These are phyloP conservation scores for Sebastes vulpes DNA, from an alignment of 2,797 vertebrate species.

Conservation along the genomic window DNA sequence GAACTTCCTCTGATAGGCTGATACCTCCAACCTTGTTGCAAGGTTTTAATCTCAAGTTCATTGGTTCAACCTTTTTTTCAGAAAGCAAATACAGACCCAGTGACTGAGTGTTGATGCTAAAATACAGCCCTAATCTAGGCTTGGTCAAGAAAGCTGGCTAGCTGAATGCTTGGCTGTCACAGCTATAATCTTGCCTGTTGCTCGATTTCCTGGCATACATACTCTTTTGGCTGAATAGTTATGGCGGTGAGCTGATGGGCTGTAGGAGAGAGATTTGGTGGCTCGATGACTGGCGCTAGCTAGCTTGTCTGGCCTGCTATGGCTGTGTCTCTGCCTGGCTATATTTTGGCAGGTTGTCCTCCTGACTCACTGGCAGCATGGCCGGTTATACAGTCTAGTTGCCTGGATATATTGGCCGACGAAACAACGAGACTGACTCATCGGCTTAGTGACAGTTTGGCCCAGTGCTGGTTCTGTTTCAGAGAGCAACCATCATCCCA, in stretches of 20 bases:
- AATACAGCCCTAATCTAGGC: constrained; percentile 37
- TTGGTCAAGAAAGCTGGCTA: constrained; percentile 22
- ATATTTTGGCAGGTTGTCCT: constrained; percentile 37
- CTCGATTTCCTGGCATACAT: constrained; percentile 12
- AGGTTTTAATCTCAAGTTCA: constrained; percentile 1
- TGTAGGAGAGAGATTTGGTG: constrained; percentile 41
- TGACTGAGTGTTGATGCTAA: constrained; percentile 26
- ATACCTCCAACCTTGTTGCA: not conserved
- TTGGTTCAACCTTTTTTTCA: constrained; percentile 12
- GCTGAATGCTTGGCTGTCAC: constrained; percentile 28
- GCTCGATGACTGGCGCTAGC: constrained; percentile 17
- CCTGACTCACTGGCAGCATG: constrained; percentile 52
- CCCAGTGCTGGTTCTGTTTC: constrained; percentile 38
- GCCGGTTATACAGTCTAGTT: constrained; percentile 43
- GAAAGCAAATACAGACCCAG: constrained; percentile 15
- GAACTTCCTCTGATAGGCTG: not conserved
- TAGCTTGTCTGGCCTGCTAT: constrained; percentile 29
- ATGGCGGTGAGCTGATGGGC: constrained; percentile 26
- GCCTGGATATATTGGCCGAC: constrained; percentile 49
- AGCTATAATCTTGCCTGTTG: constrained; percentile 48
- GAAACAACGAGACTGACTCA: constrained; percentile 51
- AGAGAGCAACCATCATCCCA: constrained; percentile 23
- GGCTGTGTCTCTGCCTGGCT: constrained; percentile 34
- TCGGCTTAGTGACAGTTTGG: constrained; percentile 50
- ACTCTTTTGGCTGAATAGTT: constrained; percentile 37